Percentiles rank a stretch among this genome's conserved stretches.
These are phyloP conservation scores for Mesochorus sp. DNA, from an alignment of 2,888 invertebrate genomes.

Conservation along the genomic window DNA sequence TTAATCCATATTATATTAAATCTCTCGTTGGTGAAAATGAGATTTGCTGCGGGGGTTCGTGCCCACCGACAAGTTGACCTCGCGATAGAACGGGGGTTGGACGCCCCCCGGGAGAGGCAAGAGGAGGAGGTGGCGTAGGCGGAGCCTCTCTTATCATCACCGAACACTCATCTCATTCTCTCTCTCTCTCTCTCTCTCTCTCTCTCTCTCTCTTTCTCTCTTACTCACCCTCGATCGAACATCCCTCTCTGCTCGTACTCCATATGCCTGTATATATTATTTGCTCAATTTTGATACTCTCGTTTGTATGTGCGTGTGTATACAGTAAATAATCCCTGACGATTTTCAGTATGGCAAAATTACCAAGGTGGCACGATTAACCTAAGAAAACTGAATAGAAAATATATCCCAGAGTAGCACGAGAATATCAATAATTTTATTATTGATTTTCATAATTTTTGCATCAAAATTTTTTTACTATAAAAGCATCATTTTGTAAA, in stretches of 20 bases:
- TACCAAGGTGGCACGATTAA: too few species aligned
- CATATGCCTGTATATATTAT: too few species aligned
- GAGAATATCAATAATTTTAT: too few species aligned
- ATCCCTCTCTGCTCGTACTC: slow-evolving; percentile 36
- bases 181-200: slow-evolving; percentile 62
- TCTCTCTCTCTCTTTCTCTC: slow-evolving; percentile 53
- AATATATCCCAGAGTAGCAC: too few species aligned
- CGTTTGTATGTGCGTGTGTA: not conserved
- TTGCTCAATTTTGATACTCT: too few species aligned
- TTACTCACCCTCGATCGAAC: slow-evolving; percentile 11
- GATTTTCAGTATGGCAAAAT: too few species aligned
- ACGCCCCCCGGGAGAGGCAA: slow-evolving; percentile 53
- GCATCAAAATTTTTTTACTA: too few species aligned
- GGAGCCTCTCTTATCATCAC: slow-evolving; percentile 77
- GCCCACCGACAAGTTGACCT: slow-evolving; percentile 72
- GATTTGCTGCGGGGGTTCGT: slow-evolving; percentile 20
- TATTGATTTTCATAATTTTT: too few species aligned
- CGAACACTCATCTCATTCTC: slow-evolving; percentile 72
- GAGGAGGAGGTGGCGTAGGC: too few species aligned
- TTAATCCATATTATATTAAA: slow-evolving; percentile 74
- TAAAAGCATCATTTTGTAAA: too few species aligned
- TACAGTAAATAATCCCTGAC: not conserved
- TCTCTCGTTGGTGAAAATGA: slow-evolving; percentile 68
- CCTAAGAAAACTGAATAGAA: too few species aligned
- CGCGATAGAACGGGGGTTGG: slow-evolving; percentile 64